A percentile compares a stretch with the other conserved stretches of the same genome.
phyloP scores from a whole-genome alignment of 2,888 invertebrate genomes.

The Biston betularia region DNA sequence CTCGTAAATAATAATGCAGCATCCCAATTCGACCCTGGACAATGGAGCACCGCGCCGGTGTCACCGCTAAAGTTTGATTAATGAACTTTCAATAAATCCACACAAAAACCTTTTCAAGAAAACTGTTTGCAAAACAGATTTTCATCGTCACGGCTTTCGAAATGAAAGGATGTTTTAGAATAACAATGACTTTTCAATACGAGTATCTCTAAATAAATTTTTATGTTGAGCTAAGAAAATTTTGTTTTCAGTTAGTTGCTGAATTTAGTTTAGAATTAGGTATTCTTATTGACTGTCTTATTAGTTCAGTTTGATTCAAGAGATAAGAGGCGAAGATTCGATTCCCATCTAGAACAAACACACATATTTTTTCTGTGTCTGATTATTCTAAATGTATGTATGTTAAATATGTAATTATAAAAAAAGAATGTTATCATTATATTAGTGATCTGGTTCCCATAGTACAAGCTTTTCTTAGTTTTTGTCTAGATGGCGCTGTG shows the following conservation, averaged over 20 bases:
- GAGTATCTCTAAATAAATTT: neutral
- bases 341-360: too few species aligned
- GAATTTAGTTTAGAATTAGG: too few species aligned
- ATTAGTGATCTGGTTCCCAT: too few species aligned
- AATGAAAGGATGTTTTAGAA: slow-evolving; percentile 21
- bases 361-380: too few species aligned
- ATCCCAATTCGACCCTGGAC: slow-evolving; percentile 55
- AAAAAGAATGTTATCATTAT: too few species aligned
- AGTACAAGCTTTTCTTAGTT: too few species aligned
- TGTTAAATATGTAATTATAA: too few species aligned
- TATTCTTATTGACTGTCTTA: too few species aligned
- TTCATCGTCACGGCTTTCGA: slow-evolving; percentile 25
- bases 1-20: slow-evolving; percentile 61
- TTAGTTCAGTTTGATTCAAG: too few species aligned
- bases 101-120: slow-evolving; percentile 48
- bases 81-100: slow-evolving; percentile 53
- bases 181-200: slow-evolving; percentile 14
- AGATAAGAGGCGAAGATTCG: too few species aligned
- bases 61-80: slow-evolving; percentile 65
- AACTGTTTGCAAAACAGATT: slow-evolving; percentile 48
- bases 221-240: neutral
- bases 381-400: too few species aligned
- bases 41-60: slow-evolving; percentile 54
- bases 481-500: too few species aligned
- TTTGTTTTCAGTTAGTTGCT: neutral